These are phyloP conservation scores for Ectropis crepuscularia DNA, from an alignment of 2,888 invertebrate genomes.

Conservation along the genomic window DNA sequence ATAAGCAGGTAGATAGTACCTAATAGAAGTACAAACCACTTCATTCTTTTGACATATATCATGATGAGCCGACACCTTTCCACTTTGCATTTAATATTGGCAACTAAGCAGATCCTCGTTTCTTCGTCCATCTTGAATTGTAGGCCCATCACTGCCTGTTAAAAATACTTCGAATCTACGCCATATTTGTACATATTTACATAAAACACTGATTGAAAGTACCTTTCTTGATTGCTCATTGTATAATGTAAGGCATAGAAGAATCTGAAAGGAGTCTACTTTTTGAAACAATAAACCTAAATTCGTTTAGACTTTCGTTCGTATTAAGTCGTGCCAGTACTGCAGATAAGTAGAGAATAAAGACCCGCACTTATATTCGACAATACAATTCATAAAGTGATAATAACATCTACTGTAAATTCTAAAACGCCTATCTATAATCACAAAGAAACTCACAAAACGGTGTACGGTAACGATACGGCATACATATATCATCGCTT, in stretches of 20 bases:
- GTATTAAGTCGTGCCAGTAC: slow-evolving; percentile 13
- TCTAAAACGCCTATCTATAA: slow-evolving; percentile 56
- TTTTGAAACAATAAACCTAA: slow-evolving; percentile 31
- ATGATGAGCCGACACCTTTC: too few species aligned
- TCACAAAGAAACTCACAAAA: slow-evolving; percentile 62
- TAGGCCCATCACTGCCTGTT: too few species aligned
- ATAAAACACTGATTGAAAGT: too few species aligned
- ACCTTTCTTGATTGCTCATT: neutral
- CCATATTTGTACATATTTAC: too few species aligned
- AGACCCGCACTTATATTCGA: slow-evolving; percentile 21
- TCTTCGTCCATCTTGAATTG: too few species aligned
- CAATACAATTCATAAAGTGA: slow-evolving; percentile 14
- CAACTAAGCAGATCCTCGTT: too few species aligned
- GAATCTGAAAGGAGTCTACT: slow-evolving; percentile 4
- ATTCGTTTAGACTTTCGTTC: slow-evolving; percentile 44
- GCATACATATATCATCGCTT: slow-evolving; percentile 66
- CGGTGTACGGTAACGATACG: slow-evolving; percentile 48
- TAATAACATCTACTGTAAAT: slow-evolving; percentile 44
- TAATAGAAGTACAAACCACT: neutral
- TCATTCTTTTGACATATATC: neutral
- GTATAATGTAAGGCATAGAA: slow-evolving; percentile 2
- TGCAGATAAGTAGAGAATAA: slow-evolving; percentile 8
- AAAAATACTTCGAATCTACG: too few species aligned
- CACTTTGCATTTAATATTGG: too few species aligned
- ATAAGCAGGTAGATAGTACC: slow-evolving; percentile 1